Conservation (phyloP, 2,888 invertebrate genomes). For the Eugnorisma glareosa region DNA sequence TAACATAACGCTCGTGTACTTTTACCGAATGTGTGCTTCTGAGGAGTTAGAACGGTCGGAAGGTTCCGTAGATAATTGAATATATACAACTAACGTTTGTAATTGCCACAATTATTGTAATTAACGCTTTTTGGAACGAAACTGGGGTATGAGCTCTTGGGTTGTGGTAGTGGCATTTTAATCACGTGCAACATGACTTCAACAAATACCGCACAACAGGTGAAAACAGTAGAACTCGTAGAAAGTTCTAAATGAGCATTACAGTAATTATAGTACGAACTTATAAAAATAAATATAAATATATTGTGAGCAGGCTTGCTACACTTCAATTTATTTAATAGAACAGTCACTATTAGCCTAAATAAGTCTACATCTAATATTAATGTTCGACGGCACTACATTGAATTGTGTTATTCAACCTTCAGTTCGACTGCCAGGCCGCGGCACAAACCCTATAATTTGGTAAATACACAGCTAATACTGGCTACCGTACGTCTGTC, state of each 20-base stretch:
- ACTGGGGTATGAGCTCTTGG: constrained; percentile 14
- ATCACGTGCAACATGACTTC: constrained; percentile 5
- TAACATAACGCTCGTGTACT: constrained; percentile 79
- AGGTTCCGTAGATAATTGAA: constrained; percentile 74
- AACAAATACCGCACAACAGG: constrained; percentile 1
- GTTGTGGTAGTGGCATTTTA: not conserved
- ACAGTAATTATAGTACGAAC: constrained; percentile 6
- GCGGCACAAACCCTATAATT: constrained; percentile 59
- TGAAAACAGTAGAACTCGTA: constrained; percentile 18
- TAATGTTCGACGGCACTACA: constrained; percentile 43
- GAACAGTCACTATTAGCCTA: constrained; percentile 30
- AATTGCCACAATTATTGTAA: constrained; percentile 61
- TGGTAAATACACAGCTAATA: constrained; percentile 60
- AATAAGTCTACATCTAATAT: constrained; percentile 40
- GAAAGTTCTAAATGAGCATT: constrained; percentile 21
- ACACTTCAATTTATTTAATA: constrained; percentile 46
- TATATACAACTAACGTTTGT: constrained; percentile 61
- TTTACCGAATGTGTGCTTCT: constrained; percentile 74
- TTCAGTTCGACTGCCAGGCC: constrained; percentile 23
- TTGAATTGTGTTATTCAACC: constrained; percentile 53
- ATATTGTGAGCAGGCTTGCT: constrained; percentile 15
- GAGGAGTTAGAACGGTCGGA: constrained; percentile 65
- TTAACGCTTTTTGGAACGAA: constrained; percentile 53
- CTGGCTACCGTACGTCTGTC: constrained; percentile 58
- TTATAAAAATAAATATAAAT: constrained; percentile 36